These are phyloP conservation scores for Lacanobia oleracea DNA, from an alignment of 2,888 invertebrate species.

Conservation along the genomic window DNA sequence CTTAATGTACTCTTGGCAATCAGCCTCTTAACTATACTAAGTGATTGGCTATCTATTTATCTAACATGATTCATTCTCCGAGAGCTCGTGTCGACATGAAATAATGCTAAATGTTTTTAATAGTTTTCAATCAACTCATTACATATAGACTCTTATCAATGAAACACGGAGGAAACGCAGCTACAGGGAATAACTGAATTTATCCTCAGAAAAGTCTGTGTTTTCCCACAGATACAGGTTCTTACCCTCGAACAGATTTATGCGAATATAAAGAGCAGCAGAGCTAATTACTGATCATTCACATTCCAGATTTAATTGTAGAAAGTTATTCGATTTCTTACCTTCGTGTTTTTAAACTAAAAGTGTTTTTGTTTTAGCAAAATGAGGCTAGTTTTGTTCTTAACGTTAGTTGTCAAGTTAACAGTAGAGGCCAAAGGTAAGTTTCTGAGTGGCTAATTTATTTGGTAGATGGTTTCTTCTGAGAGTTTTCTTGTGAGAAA, in stretches of 20 bases:
- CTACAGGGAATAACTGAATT: slow-evolving; percentile 42
- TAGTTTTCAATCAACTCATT: not conserved
- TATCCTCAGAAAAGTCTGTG: slow-evolving; percentile 16
- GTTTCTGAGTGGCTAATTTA: slow-evolving; percentile 8
- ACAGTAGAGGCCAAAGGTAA: slow-evolving; percentile 51
- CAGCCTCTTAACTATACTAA: not conserved
- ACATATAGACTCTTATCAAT: slow-evolving; percentile 34
- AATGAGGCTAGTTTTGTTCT: slow-evolving; percentile 51
- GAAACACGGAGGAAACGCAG: slow-evolving; percentile 23
- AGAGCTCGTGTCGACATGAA: not conserved
- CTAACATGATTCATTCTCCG: not conserved
- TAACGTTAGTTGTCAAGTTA: slow-evolving; percentile 48
- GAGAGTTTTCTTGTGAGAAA: slow-evolving; percentile 5
- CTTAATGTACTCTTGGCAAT: no score
- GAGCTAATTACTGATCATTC: slow-evolving; percentile 15
- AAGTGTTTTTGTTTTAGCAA: slow-evolving; percentile 23
- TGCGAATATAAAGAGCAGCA: slow-evolving; percentile 38
- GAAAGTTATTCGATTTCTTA: slow-evolving; percentile 6
- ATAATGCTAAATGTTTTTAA: slow-evolving; percentile 1
- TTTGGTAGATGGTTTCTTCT: not conserved
- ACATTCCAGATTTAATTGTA: not conserved
- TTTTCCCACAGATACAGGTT: slow-evolving; percentile 55
- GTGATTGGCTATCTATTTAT: not conserved
- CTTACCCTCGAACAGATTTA: slow-evolving; percentile 36
- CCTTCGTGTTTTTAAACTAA: not conserved